A percentile compares a stretch with the other conserved stretches of the same genome.
Conservation (phyloP, 2,888 invertebrate species). For the Plusia festucae region DNA sequence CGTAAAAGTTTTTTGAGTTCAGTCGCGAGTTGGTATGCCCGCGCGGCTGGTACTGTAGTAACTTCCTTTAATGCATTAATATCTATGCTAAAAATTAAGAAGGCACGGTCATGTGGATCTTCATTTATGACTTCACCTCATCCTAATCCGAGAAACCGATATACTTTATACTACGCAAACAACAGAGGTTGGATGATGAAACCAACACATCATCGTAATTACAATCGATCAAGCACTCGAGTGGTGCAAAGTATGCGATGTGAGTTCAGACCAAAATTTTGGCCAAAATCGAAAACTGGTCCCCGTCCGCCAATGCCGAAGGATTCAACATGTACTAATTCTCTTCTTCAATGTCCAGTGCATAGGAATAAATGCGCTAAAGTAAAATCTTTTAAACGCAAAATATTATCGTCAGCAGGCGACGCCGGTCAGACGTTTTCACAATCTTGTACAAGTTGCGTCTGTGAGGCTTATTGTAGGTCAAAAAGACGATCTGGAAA, state of each 20-base stretch:
- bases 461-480: background rate
- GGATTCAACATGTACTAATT: background rate
- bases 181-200: conserved; percentile 72
- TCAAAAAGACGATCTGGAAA: conserved; percentile 12
- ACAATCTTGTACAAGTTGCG: background rate
- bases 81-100: conserved; percentile 39
- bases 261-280: conserved; percentile 20
- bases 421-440: background rate
- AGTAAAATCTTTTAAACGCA: background rate
- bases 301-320: background rate
- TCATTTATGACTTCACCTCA: conserved; percentile 26
- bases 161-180: conserved; percentile 59
- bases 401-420: conserved; percentile 16
- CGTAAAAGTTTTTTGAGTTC: conserved; percentile 26
- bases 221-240: conserved; percentile 17
- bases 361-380: background rate
- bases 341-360: background rate
- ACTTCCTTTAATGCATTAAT: conserved; percentile 29
- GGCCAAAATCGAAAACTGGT: conserved; percentile 6
- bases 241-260: conserved; percentile 37
- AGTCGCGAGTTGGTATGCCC: conserved; percentile 42
- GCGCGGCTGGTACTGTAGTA: conserved; percentile 29
- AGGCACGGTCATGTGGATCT: conserved; percentile 11
- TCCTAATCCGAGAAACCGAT: conserved; percentile 63
- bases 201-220: conserved; percentile 45